Evolutionary conservation across 2,888 invertebrate species (phyloP), one percentile per base, ranked within the genome.

Genomic region (Hirtodrosophila cameraria): DNA sequence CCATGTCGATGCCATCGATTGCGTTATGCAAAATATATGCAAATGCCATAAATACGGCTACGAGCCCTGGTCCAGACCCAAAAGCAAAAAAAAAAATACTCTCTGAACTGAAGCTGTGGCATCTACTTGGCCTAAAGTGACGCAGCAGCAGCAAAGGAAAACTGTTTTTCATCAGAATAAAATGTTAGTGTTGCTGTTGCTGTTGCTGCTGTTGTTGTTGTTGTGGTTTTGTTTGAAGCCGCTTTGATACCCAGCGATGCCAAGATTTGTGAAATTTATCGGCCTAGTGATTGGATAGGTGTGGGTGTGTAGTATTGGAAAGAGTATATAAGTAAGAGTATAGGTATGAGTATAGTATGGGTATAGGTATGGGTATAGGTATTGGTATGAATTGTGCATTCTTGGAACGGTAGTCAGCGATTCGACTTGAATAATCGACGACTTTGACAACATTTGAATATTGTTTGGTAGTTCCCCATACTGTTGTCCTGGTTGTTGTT

Each of bases 11-110:
- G 88, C 85, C 88, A 88, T 88, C 88, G 89, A 88, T 88, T 89
- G 88, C 89, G 89, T 88, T 88, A 88, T 89, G 88, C 88, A 87
- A 88, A 88, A 86, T 88, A 88, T 88, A 88, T 88, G 88, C 88
- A 88, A 88, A 88, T 88, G 78, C 75, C 84, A 76, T 84, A 87
- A 86, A 86, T 86, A 87, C 83, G 67, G 71, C 54, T 48, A 38
- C 33, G 50, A 55, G 27, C 28, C 68, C 25, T 41, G 49, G 52
- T 28, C 45, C 49, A 59, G 53, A 48, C 46, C 43, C 45, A 42
- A 67, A 20, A 6, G 7, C 45, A 42, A 67, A 20, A 6, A 27
- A 27, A 55, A 36, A 48, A 48, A 36, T 16, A 50, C 46, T 36
- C 60, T 61, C 36, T 5, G 8, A 48, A 23, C 31, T 53, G 50